A percentile compares a stretch with the other conserved stretches of the same genome.
phyloP scores from a whole-genome alignment of 2,113 vertebrate genomes.

The Mustela lutreola region DNA sequence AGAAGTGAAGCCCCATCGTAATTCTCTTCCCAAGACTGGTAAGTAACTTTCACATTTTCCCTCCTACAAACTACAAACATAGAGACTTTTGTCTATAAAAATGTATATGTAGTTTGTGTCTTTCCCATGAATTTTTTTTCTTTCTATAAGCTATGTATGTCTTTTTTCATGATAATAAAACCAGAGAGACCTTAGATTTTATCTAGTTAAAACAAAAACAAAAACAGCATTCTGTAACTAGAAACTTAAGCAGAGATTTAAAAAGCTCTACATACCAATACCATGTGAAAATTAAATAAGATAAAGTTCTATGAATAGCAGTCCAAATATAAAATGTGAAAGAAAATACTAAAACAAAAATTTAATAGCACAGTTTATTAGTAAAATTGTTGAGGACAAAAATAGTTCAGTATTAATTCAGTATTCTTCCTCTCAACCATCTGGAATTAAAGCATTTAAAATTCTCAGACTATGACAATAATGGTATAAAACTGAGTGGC shows the following conservation, averaged over 20 bases:
- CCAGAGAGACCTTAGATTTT: neutral
- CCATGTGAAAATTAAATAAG: neutral
- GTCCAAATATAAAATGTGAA: neutral
- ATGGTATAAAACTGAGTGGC: neutral
- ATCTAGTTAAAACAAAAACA: neutral
- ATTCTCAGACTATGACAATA: neutral
- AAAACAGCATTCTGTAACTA: neutral
- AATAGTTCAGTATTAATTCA: neutral
- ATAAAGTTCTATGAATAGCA: neutral
- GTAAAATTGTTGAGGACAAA: slow-evolving; percentile 8
- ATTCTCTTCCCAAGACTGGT: slow-evolving; percentile 36
- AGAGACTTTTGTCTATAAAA: neutral
- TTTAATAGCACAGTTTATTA: slow-evolving; percentile 26
- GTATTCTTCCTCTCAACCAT: neutral
- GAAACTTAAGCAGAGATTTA: neutral
- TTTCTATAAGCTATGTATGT: neutral
- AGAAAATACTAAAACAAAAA: slow-evolving; percentile 33
- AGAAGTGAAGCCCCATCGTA: neutral
- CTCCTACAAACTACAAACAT: neutral
- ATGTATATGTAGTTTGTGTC: neutral
- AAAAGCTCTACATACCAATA: neutral
- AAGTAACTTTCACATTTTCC: neutral
- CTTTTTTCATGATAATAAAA: neutral
- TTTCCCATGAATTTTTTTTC: neutral
- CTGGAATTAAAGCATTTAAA: slow-evolving; percentile 53